These are phyloP conservation scores for Quadroppia sp. DNA, from an alignment of 2,888 invertebrate genomes.

Conservation along the genomic window DNA sequence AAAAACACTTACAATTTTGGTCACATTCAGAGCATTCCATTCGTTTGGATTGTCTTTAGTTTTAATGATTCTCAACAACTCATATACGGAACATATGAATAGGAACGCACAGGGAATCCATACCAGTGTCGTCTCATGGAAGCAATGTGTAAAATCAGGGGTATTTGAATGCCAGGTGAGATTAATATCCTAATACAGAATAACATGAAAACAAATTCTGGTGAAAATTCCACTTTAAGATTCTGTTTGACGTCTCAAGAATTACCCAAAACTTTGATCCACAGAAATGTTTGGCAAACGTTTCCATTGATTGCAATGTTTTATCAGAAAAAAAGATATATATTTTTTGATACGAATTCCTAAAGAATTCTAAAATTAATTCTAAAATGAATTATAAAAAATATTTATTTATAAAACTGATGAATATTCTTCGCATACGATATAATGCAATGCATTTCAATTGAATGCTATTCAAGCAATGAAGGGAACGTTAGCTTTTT, in stretches of 20 bases:
- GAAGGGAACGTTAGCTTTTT: too few species aligned
- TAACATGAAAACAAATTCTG: too few species aligned
- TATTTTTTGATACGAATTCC: too few species aligned
- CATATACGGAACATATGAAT: constrained; percentile 70
- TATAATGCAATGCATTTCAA: too few species aligned
- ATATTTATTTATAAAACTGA: too few species aligned
- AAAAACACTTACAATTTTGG: constrained; percentile 50
- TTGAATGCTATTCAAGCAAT: too few species aligned
- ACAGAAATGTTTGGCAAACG: background rate
- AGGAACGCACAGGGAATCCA: constrained; percentile 84
- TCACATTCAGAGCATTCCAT: constrained; percentile 48
- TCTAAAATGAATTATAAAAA: too few species aligned
- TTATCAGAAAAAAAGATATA: too few species aligned
- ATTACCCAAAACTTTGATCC: constrained; percentile 45
- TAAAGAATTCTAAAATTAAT: too few species aligned
- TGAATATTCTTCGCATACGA: too few species aligned
- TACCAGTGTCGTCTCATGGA: constrained; percentile 80
- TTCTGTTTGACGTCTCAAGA: constrained; percentile 37
- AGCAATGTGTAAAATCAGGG: constrained; percentile 84
- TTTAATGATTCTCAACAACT: constrained; percentile 51
- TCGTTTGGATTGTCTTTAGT: constrained; percentile 25
- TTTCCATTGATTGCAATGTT: constrained; percentile 18
- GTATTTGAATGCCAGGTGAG: constrained; percentile 71
- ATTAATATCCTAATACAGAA: constrained; percentile 74
- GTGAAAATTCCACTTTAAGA: background rate